phyloP scores from a whole-genome alignment of 2,113 vertebrate genomes.

The Philantomba maxwellii region DNA sequence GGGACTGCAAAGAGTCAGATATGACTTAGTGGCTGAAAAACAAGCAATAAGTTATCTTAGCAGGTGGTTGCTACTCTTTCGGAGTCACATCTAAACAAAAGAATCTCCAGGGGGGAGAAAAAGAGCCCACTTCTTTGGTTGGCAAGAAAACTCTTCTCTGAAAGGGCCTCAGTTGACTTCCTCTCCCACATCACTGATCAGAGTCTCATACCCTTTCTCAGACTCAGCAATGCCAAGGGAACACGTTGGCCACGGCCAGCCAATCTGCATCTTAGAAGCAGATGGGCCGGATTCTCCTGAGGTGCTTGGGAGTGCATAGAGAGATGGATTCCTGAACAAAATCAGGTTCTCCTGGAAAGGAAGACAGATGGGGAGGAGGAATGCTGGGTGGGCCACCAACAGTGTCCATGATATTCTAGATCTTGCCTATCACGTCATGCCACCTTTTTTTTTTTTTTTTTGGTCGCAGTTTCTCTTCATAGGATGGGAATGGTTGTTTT shows the following conservation, averaged over 20 bases:
- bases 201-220: background rate
- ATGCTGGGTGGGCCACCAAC: background rate
- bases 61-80: background rate
- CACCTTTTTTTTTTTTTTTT: background rate
- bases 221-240: background rate
- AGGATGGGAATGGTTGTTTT: background rate
- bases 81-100: background rate
- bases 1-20: background rate
- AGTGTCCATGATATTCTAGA: background rate
- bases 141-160: background rate
- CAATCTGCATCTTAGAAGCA: background rate
- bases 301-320: background rate
- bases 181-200: background rate
- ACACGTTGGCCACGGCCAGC: background rate
- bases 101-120: background rate
- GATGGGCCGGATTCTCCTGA: background rate
- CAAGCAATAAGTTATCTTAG: background rate
- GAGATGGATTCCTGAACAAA: background rate
- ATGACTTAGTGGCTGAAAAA: background rate
- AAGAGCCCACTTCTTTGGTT: background rate
- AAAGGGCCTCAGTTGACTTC: background rate
- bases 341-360: background rate
- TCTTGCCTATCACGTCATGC: background rate
- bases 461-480: background rate
- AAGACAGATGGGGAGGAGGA: background rate